phyloP scores from a whole-genome alignment of 2,888 invertebrate species.

The Megamerina dolium region DNA sequence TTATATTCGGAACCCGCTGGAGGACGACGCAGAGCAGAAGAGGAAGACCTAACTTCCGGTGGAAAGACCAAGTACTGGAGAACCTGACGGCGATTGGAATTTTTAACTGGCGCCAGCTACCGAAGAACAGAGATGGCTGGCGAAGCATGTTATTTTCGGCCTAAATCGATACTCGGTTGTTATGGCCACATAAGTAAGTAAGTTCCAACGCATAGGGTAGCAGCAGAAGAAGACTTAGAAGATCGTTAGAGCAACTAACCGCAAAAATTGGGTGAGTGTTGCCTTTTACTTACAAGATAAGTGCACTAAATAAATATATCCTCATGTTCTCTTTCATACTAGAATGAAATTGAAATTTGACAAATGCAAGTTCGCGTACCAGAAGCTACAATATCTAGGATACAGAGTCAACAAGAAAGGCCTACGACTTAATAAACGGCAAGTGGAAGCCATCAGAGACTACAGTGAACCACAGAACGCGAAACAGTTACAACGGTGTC shows the following conservation, averaged over 20 bases:
- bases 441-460: not conserved
- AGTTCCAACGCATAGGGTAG: too few relatives aligned
- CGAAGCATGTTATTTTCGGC: too few relatives aligned
- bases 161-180: too few relatives aligned
- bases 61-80: too few relatives aligned
- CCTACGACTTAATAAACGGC: not conserved
- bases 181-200: too few relatives aligned
- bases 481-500: slow-evolving; percentile 3
- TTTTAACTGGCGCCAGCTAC: too few relatives aligned
- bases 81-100: too few relatives aligned
- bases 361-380: slow-evolving; percentile 3
- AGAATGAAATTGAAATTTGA: not conserved
- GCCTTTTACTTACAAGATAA: slow-evolving; percentile 2
- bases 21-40: too few relatives aligned
- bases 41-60: too few relatives aligned
- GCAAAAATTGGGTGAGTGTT: not conserved
- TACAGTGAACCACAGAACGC: not conserved
- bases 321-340: not conserved
- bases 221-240: too few relatives aligned
- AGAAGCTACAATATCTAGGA: slow-evolving; percentile 1
- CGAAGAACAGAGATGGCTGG: too few relatives aligned
- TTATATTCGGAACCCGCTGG: too few relatives aligned
- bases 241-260: not conserved
- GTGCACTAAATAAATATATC: not conserved
- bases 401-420: not conserved